These are phyloP conservation scores for Philereme vetulata DNA, from an alignment of 2,888 invertebrate genomes.

Conservation along the genomic window DNA sequence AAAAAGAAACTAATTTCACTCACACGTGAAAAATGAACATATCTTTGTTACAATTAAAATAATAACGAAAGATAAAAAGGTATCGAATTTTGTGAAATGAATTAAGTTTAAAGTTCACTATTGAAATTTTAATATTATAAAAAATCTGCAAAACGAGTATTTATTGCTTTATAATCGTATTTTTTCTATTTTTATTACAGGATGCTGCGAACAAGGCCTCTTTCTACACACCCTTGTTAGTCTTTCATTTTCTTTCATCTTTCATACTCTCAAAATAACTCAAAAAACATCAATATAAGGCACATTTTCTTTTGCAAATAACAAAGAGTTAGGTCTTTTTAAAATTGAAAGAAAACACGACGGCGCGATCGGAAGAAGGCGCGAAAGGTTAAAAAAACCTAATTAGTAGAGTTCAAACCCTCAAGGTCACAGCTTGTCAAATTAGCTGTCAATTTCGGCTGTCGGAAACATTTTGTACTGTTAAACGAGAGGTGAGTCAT, in stretches of 20 bases:
- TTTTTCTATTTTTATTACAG: constrained; percentile 79
- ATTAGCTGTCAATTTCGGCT: constrained; percentile 24
- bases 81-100: too few species aligned
- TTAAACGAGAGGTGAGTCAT: constrained; percentile 14
- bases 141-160: constrained; percentile 44
- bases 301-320: constrained; percentile 13
- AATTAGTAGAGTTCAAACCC: constrained; percentile 44
- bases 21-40: too few species aligned
- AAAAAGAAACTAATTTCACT: too few species aligned
- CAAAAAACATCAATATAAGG: constrained; percentile 16
- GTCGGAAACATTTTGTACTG: constrained; percentile 5
- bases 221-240: constrained; percentile 66
- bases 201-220: constrained; percentile 71
- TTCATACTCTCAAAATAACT: constrained; percentile 3
- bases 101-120: not conserved
- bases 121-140: not conserved
- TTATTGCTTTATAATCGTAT: constrained; percentile 74
- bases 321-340: constrained; percentile 41
- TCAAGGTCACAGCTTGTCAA: constrained; percentile 61
- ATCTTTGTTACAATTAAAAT: too few species aligned
- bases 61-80: too few species aligned
- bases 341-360: constrained; percentile 36
- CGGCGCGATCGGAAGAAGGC: constrained; percentile 70
- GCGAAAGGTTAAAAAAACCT: constrained; percentile 68
- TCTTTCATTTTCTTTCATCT: not conserved